Percentiles rank a stretch among this genome's conserved stretches.
Conservation (phyloP, 2,888 invertebrate species). For the Catocala sponsa region DNA sequence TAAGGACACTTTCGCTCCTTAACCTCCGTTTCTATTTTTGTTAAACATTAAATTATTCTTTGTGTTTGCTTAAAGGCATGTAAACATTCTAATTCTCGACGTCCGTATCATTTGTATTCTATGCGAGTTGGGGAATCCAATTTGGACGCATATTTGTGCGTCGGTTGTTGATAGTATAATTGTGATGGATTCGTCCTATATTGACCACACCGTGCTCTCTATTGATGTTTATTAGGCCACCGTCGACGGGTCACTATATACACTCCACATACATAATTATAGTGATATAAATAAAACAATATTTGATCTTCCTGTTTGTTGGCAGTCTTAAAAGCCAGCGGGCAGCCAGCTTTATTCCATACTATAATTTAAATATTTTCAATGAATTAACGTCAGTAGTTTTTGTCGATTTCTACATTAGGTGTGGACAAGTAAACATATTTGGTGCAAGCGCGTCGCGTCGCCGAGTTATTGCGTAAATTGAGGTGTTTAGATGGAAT, state of each 20-base stretch:
- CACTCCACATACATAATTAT: conserved; percentile 6
- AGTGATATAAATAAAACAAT: conserved; percentile 9
- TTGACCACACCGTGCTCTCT: conserved; percentile 54
- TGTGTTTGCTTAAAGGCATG: conserved; percentile 51
- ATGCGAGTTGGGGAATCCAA: conserved; percentile 51
- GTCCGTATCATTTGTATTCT: conserved; percentile 69
- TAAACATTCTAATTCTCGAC: conserved; percentile 60
- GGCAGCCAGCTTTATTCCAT: conserved; percentile 11
- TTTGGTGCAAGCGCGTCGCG: conserved; percentile 67
- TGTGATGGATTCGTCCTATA: conserved; percentile 69
- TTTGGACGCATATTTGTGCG: conserved; percentile 59
- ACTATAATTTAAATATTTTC: conserved; percentile 33
- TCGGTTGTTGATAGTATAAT: conserved; percentile 63
- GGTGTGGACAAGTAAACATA: conserved; percentile 73
- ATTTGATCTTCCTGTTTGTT: conserved; percentile 34
- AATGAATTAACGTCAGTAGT: conserved; percentile 54
- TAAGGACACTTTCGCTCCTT: conserved; percentile 59
- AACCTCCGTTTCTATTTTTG: conserved; percentile 55
- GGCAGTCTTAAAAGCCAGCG: not conserved
- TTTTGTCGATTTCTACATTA: conserved; percentile 62
- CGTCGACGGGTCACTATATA: conserved; percentile 18
- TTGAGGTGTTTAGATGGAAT: conserved; percentile 53
- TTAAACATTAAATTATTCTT: conserved; percentile 54
- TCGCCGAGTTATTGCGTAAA: conserved; percentile 56
- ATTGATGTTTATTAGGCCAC: conserved; percentile 63